A percentile compares a stretch with the other conserved stretches of the same genome.
phyloP scores from a whole-genome alignment of 2,888 invertebrate species.

The Alentia gelatinosa region DNA sequence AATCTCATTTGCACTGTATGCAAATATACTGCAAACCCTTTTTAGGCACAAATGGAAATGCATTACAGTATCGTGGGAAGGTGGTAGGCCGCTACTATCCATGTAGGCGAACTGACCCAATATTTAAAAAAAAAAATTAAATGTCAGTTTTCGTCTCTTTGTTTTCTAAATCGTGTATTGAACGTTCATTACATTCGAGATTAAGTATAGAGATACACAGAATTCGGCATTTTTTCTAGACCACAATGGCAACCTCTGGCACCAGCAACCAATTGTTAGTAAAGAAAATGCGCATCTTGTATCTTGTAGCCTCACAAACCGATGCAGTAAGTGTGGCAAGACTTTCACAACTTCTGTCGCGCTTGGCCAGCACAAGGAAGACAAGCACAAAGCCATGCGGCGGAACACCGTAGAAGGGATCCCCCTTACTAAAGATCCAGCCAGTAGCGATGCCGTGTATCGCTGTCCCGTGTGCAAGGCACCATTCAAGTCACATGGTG shows the following conservation, averaged over 20 bases:
- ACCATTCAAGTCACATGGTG: neutral
- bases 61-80: too few species aligned
- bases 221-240: neutral
- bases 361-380: neutral
- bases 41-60: too few species aligned
- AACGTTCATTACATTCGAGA: too few species aligned
- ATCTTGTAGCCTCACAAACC: neutral
- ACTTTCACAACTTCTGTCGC: neutral
- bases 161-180: too few species aligned
- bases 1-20: too few species aligned
- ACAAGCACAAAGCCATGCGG: neutral
- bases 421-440: neutral
- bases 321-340: neutral
- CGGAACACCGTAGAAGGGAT: neutral
- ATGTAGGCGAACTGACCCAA: neutral
- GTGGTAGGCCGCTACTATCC: too few species aligned
- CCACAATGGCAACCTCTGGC: neutral
- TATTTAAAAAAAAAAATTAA: neutral
- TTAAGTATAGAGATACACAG: neutral
- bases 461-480: neutral
- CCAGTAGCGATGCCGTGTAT: neutral
- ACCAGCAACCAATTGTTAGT: neutral
- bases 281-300: neutral
- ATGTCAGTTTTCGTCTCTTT: neutral
- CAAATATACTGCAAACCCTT: too few species aligned